Evolutionary conservation across 2,797 vertebrate species (phyloP).

Genomic region (Thamnophis elegans): DNA sequence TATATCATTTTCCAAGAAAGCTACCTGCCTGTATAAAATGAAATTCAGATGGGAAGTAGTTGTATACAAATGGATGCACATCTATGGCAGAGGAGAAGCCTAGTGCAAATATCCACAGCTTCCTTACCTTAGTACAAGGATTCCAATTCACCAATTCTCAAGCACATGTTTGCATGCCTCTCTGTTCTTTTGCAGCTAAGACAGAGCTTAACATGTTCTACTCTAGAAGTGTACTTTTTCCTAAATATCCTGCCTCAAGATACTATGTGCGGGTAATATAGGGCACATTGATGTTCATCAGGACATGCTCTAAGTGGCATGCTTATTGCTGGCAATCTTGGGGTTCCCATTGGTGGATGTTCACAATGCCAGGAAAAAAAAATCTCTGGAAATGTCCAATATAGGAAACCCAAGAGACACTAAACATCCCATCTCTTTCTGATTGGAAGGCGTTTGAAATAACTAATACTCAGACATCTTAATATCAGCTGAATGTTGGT

Average conservation of each 20-base stretch:
- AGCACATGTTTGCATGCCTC: neutral
- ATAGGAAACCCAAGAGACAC: neutral
- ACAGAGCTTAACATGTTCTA: neutral
- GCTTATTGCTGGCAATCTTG: neutral
- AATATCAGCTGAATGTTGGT: neutral
- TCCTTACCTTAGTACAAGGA: neutral
- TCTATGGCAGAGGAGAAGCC: slow-evolving; percentile 18
- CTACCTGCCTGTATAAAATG: slow-evolving; percentile 34
- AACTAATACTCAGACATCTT: neutral
- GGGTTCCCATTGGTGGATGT: neutral
- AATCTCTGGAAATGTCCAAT: neutral
- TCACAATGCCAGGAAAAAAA: neutral
- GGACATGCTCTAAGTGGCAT: neutral
- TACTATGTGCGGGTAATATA: neutral
- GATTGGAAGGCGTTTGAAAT: neutral
- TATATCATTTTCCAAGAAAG: slow-evolving; percentile 24
- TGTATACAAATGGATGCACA: slow-evolving; percentile 21
- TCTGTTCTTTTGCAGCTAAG: neutral
- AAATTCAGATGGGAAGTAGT: slow-evolving; percentile 34
- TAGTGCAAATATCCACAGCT: neutral
- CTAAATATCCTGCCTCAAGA: neutral
- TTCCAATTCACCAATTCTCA: neutral
- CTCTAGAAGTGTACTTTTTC: neutral
- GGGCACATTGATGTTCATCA: neutral
- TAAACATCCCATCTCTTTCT: neutral